Base-by-base conservation (phyloP, 2,113 vertebrate species). In the Sprattus sprattus region DNA sequence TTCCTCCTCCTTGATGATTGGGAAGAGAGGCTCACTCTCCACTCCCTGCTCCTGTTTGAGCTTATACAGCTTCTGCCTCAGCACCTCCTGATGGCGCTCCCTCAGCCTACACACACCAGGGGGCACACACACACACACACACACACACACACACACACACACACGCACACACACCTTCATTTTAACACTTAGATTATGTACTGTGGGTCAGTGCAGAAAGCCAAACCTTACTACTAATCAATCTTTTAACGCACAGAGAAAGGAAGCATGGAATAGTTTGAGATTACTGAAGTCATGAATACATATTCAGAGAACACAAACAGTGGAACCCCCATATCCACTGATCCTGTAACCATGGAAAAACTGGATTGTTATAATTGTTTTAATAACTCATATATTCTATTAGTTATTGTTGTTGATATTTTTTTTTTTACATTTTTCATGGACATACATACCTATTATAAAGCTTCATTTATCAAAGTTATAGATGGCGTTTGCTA, bases 21-120 rank as follows among this genome's bases (percentile, higher is more conserved):
- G 98, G 89, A 99, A 99, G 2, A 99, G 94, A 0, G 98, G 98
- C 45, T 97, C 97, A 0, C 97, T 99, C 91, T 98, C 97, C 88
- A 99, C 98, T 0, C 98, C 98, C 89, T 99, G 98, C 92, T 99
- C 98, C 93, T 98, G 98, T 90, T 99, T 99, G 89, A 99, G 90
- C 88, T 99, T 99, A 93, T 97, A 99, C 60, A 99, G 95, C 86
- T 99, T 99, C 93, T 99, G 98, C 2, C 98, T 96, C 89, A 99
- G 93, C 82, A 99, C 97, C 0, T 99, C 98, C 93, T 99, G 98
- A 92, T 99, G 98, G 28, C 98, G 94, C 91, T 99, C 98, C 5
- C 98, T 95, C 85, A 99, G 86, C 93, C 98, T 99, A 91, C 89
- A 0, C 0, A 86, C 87, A 0, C 0, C 86, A 52, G 1, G 11